Base-by-base conservation (phyloP, 2,888 invertebrate genomes). In the Pardosa pseudoannulata region DNA sequence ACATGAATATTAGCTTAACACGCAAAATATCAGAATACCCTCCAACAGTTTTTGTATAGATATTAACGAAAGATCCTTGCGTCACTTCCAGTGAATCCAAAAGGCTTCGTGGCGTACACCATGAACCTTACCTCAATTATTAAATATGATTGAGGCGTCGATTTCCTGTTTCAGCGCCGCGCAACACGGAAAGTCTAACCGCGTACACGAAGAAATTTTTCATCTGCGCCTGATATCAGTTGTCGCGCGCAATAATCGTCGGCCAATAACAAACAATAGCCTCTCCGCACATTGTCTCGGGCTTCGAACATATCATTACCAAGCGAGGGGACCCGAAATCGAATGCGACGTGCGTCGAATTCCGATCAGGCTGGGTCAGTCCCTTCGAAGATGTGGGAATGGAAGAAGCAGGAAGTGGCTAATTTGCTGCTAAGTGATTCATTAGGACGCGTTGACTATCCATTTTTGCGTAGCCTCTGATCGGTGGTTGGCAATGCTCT, bases 191-290 rank as follows among this genome's bases (percentile, higher is more conserved):
- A 56, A 23, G 23, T 56, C 23, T 16, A 11, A 19, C 1, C 16
- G 5, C 16, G 56, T 23, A 46, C 9, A 36, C 5, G 11, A n/a
- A n/a, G n/a, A 36, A 7, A 46, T 46, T 46, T 46, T 46, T 56
- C 56, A 56, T 56, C 56, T 56, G 56, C 56, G 56, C 56, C 5
- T 2, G 56, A 36, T 36, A 36, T 23, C 56, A 5, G 13, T 2
- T 56, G 56, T 56, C 46, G 16, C 16, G 7, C 46, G 46, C 1
- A 56, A 7, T 23, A 56, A 11, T 46, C 5, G 23, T 23, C 3
- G 23, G 56, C 19, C 23, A 56, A 56, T 56, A 56, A 56, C 56
- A 56, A 56, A 56, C 56, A 56, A 56, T 56, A 23, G 56, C 56
- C 56, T 56, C 56, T 36, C 36, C 56, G 7, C 56, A 16, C 56